Conservation (phyloP, 2,797 vertebrate species). For the Pagetopsis macropterus region DNA sequence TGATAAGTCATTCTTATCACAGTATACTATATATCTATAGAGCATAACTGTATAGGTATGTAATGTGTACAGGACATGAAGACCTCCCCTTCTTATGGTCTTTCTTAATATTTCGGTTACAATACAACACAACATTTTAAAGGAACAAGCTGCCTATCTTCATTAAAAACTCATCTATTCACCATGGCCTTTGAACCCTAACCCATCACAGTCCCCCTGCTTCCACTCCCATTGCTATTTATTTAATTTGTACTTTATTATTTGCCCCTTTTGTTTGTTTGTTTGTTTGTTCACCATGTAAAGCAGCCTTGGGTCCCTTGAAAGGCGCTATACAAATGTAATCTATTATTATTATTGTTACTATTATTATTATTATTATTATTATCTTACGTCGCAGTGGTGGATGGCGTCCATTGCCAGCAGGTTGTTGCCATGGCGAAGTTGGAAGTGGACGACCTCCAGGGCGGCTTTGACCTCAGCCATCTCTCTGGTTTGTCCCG, state of each 20-base stretch:
- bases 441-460: conserved; percentile 86
- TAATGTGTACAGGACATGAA: background rate
- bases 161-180: no score
- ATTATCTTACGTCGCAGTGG: conserved; percentile 83
- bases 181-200: no score
- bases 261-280: no score
- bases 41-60: background rate
- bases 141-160: conserved; percentile 30
- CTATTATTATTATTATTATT: no score
- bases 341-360: no score
- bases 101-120: background rate
- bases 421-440: conserved; percentile 87
- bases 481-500: conserved; percentile 65
- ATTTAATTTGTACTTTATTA: no score
- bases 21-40: background rate
- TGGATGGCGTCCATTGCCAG: conserved; percentile 88
- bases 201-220: no score
- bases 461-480: conserved; percentile 82
- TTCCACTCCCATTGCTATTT: no score
- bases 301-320: no score
- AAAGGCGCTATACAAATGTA: no score
- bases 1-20: background rate
- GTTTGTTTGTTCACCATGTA: no score
- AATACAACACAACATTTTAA: background rate
- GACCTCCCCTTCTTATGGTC: background rate